Percentiles rank a stretch among this genome's conserved stretches.
Conservation (phyloP, 2,113 vertebrate species). For the Poecilia latipinna region DNA sequence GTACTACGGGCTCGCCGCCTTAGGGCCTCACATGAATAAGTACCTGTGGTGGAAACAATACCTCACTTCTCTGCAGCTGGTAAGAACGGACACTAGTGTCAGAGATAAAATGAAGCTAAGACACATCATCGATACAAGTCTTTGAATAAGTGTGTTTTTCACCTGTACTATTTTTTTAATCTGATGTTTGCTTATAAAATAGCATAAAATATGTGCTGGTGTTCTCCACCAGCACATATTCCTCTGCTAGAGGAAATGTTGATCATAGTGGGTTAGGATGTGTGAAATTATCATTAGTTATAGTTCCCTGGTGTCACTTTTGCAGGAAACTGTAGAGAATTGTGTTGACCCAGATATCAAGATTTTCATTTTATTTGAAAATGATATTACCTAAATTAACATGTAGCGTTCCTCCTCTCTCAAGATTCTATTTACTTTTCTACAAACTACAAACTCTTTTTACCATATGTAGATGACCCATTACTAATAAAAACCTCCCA, state of each 20-base stretch:
- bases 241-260: neutral
- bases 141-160: neutral
- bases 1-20: conserved; percentile 77
- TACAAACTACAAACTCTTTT: neutral
- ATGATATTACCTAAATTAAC: too few species aligned
- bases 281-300: neutral
- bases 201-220: too few species aligned
- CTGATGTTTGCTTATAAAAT: neutral
- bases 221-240: too few species aligned
- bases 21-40: conserved; percentile 70
- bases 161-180: too few species aligned
- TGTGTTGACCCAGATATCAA: neutral
- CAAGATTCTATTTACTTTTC: neutral
- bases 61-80: conserved; percentile 82
- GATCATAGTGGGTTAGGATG: neutral
- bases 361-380: neutral
- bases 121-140: neutral
- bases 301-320: neutral
- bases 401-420: neutral
- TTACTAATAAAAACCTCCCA: neutral
- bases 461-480: neutral
- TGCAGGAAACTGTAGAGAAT: neutral
- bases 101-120: neutral
- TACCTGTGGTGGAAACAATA: conserved; percentile 83
- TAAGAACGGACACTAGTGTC: conserved; percentile 55